Base-by-base conservation (phyloP, 2,888 invertebrate species). In the Drosophila infuscata region DNA sequence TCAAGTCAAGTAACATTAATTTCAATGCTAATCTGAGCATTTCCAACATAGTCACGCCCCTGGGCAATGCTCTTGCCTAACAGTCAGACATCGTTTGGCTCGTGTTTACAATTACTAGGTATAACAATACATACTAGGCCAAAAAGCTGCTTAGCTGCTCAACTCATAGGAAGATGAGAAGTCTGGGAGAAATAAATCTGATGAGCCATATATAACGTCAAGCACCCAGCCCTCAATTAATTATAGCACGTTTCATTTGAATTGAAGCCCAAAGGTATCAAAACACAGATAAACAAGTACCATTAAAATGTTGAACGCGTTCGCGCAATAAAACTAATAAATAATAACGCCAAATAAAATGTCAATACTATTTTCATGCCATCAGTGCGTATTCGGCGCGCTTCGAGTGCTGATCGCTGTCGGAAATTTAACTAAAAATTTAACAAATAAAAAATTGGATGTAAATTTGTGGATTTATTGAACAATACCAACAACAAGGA, bases 1-100 rank as follows among this genome's bases (percentile, higher is more conserved):
- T 67, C 80, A 70, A 51, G 57, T 15, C 8, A 48, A 46, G 70
- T 76, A 82, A 74, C 82, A 82, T 75, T 20, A 17, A 69, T 69
- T 69, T 70, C 69, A 70, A 68, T 68, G 68, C 30, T 88, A 86
- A 88, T 83, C 82, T 48, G 12, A 61, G 54, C 80, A 83, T 86
- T 88, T 75, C 32, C 38, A 86, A 38, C 32, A 63, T 33, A 57
- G 75, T 83, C 86, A 86, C 84, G 89, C 38, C 38, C 57, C 59
- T 67, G 67, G 65, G 48, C 76, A 70, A 65, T 67, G 65, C 66
- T 65, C 75, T 64, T 73, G n/a, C 38, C 41, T 46, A 57, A 38
- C 3, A 58, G 64, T 76, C 53, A 70, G 46, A 52, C 53, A 49
- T 60, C 32, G 56, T 29, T 41, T 63, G 60, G 36, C 64, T 64